Evolutionary conservation across 2,888 invertebrate species (phyloP), one percentile per base, ranked within the genome.

Genomic region (Protophormia terraenovae): DNA sequence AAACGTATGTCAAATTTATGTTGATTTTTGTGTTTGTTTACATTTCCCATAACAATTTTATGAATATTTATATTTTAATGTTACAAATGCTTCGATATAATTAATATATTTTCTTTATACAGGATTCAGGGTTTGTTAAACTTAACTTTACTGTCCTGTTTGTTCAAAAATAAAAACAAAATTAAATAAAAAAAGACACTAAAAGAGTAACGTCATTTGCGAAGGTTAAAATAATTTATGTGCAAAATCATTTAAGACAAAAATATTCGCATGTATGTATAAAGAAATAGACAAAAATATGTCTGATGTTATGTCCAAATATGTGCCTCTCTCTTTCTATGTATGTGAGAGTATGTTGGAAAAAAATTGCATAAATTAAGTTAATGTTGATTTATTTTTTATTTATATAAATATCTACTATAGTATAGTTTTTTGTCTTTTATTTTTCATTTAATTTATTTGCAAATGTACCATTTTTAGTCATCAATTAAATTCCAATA

Each of bases 151-250:
- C 55, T 24, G 38, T 22, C n/a, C 50, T 32, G 14, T 19, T 78
- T 47, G 14, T 14, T 55, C 14, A 69, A 78, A 58, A n/a, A n/a
- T n/a, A n/a, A n/a, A n/a, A n/a, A n/a, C n/a, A n/a, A n/a, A n/a
- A n/a, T n/a, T n/a, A n/a, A n/a, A n/a, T n/a, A n/a, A n/a, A n/a
- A 41, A 53, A 75, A n/a, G 53, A 14, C 45, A 12, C 45, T 82
- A 67, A 62, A n/a, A 82, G 85, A 82, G 69, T 82, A 85, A 85
- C 82, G 85, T 79, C 82, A 85, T 77, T 82, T 71, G 60, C 66
- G 85, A 85, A 85, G 85, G 85, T 82, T 82, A 82, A 82, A 82
- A 79, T 60, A 58, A 78, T 82, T 58, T 78, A 78, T 78, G 64
- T 19, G 64, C 32, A 35, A 75, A 71, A 73, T 55, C 19, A 66